Evolutionary conservation across 2,888 invertebrate genomes (phyloP).

Genomic region (Cecidostiba fungosa): DNA sequence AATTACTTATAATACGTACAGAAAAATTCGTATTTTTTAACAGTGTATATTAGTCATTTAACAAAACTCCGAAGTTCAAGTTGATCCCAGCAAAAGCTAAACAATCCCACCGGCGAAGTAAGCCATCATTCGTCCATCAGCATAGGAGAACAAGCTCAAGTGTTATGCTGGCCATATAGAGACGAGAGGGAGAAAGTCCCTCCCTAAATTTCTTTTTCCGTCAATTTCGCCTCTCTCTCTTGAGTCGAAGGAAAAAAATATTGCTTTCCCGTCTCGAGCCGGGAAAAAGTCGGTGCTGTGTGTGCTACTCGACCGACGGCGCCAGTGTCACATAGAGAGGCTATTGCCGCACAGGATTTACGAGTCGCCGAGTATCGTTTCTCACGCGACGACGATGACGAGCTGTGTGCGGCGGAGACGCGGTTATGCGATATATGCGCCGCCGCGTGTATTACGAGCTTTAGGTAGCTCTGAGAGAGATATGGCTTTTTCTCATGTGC

Average conservation of each 20-base stretch:
- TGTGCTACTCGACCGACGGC: neutral
- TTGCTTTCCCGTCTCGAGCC: neutral
- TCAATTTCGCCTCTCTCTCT: constrained; percentile 9
- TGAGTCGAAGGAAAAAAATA: neutral
- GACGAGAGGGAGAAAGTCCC: neutral
- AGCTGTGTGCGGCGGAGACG: neutral
- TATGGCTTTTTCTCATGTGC: neutral
- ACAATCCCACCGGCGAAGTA: neutral
- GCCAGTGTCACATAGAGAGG: constrained; percentile 6
- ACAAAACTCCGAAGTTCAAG: neutral
- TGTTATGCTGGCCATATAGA: neutral
- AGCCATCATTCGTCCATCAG: constrained; percentile 4
- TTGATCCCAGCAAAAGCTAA: neutral
- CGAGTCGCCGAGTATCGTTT: constrained; percentile 11
- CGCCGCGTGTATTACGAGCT: neutral
- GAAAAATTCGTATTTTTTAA: no score
- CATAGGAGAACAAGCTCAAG: neutral
- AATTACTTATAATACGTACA: neutral
- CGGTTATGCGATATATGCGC: neutral
- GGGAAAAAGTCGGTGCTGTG: neutral
- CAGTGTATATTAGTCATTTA: no score
- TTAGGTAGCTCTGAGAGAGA: neutral
- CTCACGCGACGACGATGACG: constrained; percentile 14
- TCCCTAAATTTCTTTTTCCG: neutral
- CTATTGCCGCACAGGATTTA: constrained; percentile 4